Percentiles rank a stretch among this genome's conserved stretches.
Evolutionary conservation across 2,113 vertebrate species (phyloP).

Genomic region (Entelurus aequoreus): DNA sequence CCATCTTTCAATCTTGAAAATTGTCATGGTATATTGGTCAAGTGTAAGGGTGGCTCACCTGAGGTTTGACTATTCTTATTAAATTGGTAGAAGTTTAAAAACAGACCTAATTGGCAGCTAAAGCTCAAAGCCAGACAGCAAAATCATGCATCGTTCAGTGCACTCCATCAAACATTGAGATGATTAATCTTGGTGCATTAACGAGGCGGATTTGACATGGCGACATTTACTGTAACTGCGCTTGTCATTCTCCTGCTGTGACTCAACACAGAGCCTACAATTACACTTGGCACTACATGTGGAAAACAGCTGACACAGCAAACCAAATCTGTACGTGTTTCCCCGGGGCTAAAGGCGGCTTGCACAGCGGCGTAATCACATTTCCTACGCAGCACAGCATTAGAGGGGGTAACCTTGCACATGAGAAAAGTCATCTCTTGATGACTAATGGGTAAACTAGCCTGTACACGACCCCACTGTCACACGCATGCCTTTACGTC

Average conservation of each 20-base stretch:
- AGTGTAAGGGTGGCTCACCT: too few relatives aligned
- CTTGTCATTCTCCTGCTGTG: not conserved
- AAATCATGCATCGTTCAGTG: slow-evolving; percentile 28
- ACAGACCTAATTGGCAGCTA: slow-evolving; percentile 2
- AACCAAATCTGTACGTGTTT: slow-evolving; percentile 56
- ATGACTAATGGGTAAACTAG: too few relatives aligned
- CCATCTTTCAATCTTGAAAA: too few relatives aligned
- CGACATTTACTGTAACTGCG: slow-evolving; percentile 34
- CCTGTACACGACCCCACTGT: too few relatives aligned
- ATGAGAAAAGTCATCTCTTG: too few relatives aligned
- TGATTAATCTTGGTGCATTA: too few relatives aligned
- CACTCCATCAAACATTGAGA: not conserved
- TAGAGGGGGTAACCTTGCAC: too few relatives aligned
- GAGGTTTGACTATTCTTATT: too few relatives aligned
- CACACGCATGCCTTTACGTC: too few relatives aligned
- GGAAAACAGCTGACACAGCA: slow-evolving; percentile 13
- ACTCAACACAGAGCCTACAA: slow-evolving; percentile 27
- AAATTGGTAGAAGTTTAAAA: too few relatives aligned
- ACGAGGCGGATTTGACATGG: not conserved
- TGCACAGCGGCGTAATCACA: slow-evolving; percentile 24
- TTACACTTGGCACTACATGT: slow-evolving; percentile 2
- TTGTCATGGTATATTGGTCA: too few relatives aligned
- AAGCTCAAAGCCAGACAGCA: not conserved
- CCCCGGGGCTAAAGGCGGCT: slow-evolving; percentile 23
- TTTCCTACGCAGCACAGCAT: slow-evolving; percentile 1